These are phyloP conservation scores for Ciona savignyi DNA, from an alignment of 23 tunicate genomes.

Conservation along the genomic window DNA sequence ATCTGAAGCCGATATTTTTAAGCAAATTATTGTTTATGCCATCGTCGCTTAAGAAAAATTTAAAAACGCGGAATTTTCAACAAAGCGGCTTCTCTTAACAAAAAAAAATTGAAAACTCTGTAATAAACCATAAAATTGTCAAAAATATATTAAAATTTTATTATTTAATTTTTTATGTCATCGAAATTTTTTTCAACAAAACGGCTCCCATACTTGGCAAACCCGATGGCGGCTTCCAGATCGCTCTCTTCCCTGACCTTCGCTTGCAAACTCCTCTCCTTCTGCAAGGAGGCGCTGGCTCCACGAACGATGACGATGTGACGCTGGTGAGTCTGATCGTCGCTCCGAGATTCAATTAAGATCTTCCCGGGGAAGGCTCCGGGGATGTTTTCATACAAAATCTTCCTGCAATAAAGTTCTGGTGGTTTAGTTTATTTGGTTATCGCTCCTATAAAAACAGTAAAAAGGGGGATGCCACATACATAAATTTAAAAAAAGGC, in stretches of 20 bases:
- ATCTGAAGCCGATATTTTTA: too few species aligned
- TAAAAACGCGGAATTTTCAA: too few species aligned
- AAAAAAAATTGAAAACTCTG: too few species aligned
- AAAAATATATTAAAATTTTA: too few species aligned
- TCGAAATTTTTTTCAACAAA: too few species aligned
- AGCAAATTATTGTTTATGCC: too few species aligned
- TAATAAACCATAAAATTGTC: not conserved
- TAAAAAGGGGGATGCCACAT: too few species aligned
- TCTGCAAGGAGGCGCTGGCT: constrained; percentile 17
- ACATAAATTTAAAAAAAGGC: too few species aligned
- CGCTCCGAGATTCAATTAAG: constrained; percentile 32
- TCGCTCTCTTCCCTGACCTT: constrained; percentile 37
- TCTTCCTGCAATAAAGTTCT: constrained; percentile 31
- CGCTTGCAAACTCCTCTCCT: constrained; percentile 23
- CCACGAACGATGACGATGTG: constrained; percentile 43
- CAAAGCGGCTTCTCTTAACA: too few species aligned
- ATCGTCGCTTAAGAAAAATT: too few species aligned
- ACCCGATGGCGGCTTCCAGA: constrained; percentile 68
- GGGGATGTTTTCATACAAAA: constrained; percentile 67
- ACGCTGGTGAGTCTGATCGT: constrained; percentile 55
- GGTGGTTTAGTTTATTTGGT: not conserved
- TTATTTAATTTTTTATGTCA: too few species aligned
- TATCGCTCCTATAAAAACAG: too few species aligned
- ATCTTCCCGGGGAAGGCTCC: constrained; percentile 46
- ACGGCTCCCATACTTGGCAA: constrained; percentile 61